Conservation (phyloP, 2,888 invertebrate genomes). For the Autographa pulchrina region DNA sequence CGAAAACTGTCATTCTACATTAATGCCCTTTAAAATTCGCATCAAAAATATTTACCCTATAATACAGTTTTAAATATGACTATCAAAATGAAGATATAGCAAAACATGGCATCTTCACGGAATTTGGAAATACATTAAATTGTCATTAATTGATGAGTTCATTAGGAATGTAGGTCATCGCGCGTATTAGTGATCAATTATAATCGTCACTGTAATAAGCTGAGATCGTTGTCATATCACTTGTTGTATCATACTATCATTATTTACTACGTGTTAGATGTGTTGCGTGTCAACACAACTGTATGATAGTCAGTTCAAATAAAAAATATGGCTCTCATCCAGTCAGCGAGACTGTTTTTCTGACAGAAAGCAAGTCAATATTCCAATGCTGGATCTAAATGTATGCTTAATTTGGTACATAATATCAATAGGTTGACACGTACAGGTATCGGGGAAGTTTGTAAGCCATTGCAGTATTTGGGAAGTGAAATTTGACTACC, state of each 20-base stretch:
- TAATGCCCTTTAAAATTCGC: too few relatives aligned
- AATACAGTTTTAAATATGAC: too few relatives aligned
- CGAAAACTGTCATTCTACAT: too few relatives aligned
- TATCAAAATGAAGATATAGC: too few relatives aligned
- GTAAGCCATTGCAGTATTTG: conserved; percentile 1
- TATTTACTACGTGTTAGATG: conserved; percentile 14
- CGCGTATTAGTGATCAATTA: conserved; percentile 37
- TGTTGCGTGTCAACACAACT: not conserved
- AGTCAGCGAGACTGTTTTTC: not conserved
- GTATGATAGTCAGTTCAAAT: not conserved
- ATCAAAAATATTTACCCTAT: too few relatives aligned
- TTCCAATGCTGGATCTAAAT: too few relatives aligned
- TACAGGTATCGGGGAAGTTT: not conserved
- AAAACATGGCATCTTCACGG: not conserved
- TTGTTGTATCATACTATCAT: conserved; percentile 17
- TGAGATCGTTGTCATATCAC: conserved; percentile 15
- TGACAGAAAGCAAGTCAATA: not conserved
- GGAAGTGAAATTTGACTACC: conserved; percentile 4
- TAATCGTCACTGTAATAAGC: conserved; percentile 30
- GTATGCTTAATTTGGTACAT: too few relatives aligned
- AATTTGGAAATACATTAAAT: conserved; percentile 21
- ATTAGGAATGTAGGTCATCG: conserved; percentile 22
- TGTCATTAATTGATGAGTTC: conserved; percentile 11
- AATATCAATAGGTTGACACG: not conserved
- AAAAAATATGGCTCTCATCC: not conserved